Evolutionary conservation across 2,888 invertebrate genomes (phyloP), one percentile per base, ranked within the genome.

Genomic region (Ptychoptera albimana): DNA sequence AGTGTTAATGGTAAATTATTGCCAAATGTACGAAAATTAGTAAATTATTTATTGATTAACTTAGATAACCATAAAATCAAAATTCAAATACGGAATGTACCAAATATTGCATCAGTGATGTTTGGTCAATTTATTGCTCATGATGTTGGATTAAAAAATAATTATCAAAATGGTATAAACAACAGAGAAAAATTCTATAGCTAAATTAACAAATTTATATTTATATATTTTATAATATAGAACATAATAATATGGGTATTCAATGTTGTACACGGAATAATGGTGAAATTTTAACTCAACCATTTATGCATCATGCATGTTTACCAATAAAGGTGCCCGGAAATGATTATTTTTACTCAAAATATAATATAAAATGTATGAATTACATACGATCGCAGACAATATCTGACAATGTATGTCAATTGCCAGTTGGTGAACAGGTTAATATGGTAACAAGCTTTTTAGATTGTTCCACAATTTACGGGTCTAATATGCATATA

Each of bases 1-100:
- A 73, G 81, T 0, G 60, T 68, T 1, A 75, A 75, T 13, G 84
- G 85, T 0, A 67, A 67, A 15, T 72, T 72, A 10, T 64, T 88
- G 37, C 87, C 87, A 1, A 72, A 73, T 43, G 66, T 83, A 2
- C 71, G 88, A 37, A 64, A 74, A 32, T 32, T 42, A 14, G 32
- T 16, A 2, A 34, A 29, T 2, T 30, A 39, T 30, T 39, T 39
- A 39, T 39, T 39, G 10, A 30, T 30, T 30, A 39, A 9, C 3
- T 8, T 29, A 36, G 13, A 8, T 13, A 39, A 34, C n/a, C n/a
- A n/a, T n/a, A n/a, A n/a, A n/a, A n/a, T n/a, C n/a, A n/a, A n/a
- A n/a, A n/a, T n/a, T n/a, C n/a, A n/a, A 8, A 23, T 36, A 29
- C 15, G 32, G 13, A 3, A 23, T 8, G 10, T 39, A 23, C 39